phyloP scores from a whole-genome alignment of 2,797 vertebrate species.

The Sus cebifrons region DNA sequence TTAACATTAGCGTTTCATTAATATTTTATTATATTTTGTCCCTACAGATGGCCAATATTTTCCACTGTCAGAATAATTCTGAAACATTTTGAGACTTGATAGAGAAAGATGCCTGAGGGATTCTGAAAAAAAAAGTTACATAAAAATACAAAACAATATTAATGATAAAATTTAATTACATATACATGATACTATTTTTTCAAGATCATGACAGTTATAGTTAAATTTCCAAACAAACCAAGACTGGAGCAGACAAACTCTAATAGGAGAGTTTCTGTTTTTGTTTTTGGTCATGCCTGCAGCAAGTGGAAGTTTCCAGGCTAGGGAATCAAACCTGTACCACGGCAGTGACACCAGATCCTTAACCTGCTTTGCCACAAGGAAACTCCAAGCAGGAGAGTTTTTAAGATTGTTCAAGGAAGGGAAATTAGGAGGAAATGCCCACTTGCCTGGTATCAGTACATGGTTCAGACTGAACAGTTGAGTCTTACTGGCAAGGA shows the following conservation, averaged over 20 bases:
- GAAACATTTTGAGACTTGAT: conserved; percentile 55
- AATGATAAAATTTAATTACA: conserved; percentile 19
- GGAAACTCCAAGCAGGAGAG: neutral
- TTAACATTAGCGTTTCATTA: conserved; percentile 29
- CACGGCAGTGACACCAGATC: no score
- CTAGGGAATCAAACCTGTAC: no score
- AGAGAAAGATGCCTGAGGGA: conserved; percentile 50
- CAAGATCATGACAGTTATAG: neutral
- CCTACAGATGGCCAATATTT: conserved; percentile 31
- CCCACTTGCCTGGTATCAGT: neutral
- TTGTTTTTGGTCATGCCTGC: no score
- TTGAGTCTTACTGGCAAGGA: neutral
- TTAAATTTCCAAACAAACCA: conserved; percentile 54
- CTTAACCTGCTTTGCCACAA: no score
- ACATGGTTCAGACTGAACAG: neutral
- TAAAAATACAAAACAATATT: conserved; percentile 48
- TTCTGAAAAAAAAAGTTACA: conserved; percentile 1
- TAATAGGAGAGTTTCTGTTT: neutral
- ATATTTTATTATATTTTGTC: conserved; percentile 36
- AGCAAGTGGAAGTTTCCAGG: no score
- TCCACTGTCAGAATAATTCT: conserved; percentile 49
- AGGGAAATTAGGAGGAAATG: conserved; percentile 57
- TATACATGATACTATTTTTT: neutral
- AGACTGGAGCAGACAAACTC: neutral
- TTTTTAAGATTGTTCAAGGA: neutral